Conservation (phyloP, 2,888 invertebrate species). For the Eupithecia tripunctaria region DNA sequence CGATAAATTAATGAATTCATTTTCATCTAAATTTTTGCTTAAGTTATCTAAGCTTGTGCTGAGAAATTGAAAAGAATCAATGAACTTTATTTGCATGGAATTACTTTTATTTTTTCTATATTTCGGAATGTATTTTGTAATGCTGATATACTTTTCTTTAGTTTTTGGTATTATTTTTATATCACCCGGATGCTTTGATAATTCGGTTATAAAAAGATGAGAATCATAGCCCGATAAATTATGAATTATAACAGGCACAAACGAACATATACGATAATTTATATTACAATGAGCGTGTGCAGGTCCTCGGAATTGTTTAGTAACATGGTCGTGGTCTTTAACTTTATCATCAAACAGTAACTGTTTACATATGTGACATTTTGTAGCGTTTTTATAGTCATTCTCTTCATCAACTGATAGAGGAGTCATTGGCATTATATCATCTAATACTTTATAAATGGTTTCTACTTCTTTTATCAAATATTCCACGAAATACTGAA, state of each 20-base stretch:
- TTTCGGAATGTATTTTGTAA: not conserved
- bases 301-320: not conserved
- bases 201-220: not conserved
- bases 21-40: conserved; percentile 3
- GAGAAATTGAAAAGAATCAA: conserved; percentile 20
- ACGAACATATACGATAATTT: not conserved
- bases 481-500: conserved; percentile 1
- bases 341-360: not conserved
- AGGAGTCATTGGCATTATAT: not conserved
- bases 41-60: conserved; percentile 13
- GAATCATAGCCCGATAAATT: not conserved
- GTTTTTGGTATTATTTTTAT: conserved; percentile 11
- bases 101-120: too few relatives aligned
- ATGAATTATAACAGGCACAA: not conserved
- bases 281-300: not conserved
- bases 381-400: not conserved
- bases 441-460: not conserved
- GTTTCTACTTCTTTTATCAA: not conserved
- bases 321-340: not conserved
- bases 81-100: conserved; percentile 7
- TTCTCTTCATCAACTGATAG: not conserved
- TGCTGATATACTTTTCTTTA: conserved; percentile 6
- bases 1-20: conserved; percentile 5
- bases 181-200: not conserved
- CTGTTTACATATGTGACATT: conserved; percentile 10